Base-by-base conservation (phyloP, 2,797 vertebrate species). In the Gymnothorax reevesii region DNA sequence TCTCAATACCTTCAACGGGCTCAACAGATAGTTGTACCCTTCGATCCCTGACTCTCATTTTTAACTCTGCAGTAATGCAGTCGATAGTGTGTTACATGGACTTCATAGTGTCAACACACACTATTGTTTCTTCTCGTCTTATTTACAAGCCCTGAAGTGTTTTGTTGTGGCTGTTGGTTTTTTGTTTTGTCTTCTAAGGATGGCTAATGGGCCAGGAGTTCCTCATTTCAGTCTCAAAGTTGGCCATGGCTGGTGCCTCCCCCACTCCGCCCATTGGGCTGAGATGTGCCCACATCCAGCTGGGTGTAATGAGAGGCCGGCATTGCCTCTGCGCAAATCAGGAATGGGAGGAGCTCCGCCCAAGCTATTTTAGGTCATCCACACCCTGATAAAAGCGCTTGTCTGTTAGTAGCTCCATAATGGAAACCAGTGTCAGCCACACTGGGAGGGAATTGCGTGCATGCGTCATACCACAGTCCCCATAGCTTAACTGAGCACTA, bases 231-330 rank as follows among this genome's bases (percentile, higher is more conserved):
- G 87, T 88, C 87, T 84, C 86, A 82, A 75, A 88, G 89, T 86
- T 12, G n/a, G 79, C 22, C 86, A 73, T 27, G 86, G 87, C 87
- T 87, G 59, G 13, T 89, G 89, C 90, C 60, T 3, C 6, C 49
- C 87, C 73, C 54, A 86, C 87, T 87, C 88, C 64, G n/a, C 89
- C 89, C 90, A 85, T 9, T 54, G 91, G 91, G 89, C 87, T 82
- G 80, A 59, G 54, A 73, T 91, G 90, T 87, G 87, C 89, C 93
- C 94, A 93, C 94, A 95, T 93, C 92, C 91, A 94, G 89, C 83
- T 55, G 93, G 86, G 89, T 82, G 7, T 96, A 96, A 96, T 96
- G 92, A 96, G 88, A 96, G 94, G 90, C 86, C 86, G 59, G 64
- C 71, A 79, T 57, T 33, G 87, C 89, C 91, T 8, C n/a, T 88